phyloP scores from a whole-genome alignment of 92 coral and sea anemone genomes.

The Actinernus sp. region DNA sequence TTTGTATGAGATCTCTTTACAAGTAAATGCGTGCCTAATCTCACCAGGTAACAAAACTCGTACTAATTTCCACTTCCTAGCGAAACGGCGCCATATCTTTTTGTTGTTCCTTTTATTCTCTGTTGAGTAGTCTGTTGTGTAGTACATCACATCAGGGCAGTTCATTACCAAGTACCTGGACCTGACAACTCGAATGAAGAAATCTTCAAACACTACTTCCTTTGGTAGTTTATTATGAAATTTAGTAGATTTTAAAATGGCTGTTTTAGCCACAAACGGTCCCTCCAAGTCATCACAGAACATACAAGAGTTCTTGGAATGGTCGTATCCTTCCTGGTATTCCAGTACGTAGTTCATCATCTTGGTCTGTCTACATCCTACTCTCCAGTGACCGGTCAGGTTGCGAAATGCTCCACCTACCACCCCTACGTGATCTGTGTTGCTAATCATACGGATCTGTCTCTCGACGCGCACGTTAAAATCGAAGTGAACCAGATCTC shows the following conservation, averaged over 20 bases:
- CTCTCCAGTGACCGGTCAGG: slow-evolving; percentile 46
- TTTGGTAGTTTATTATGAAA: slow-evolving; percentile 29
- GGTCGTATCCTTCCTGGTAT: slow-evolving; percentile 43
- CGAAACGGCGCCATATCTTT: slow-evolving; percentile 25
- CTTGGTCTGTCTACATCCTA: slow-evolving; percentile 36
- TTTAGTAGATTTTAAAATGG: slow-evolving; percentile 27
- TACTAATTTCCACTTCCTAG: slow-evolving; percentile 17
- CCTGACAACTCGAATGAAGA: slow-evolving; percentile 30
- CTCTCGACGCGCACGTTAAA: slow-evolving; percentile 34
- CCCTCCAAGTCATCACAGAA: slow-evolving; percentile 40
- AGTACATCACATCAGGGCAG: slow-evolving; percentile 55
- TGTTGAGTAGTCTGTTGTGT: slow-evolving; percentile 38
- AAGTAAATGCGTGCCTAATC: slow-evolving; percentile 24
- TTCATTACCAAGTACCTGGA: slow-evolving; percentile 32
- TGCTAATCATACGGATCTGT: slow-evolving; percentile 30
- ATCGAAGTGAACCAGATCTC: slow-evolving; percentile 31
- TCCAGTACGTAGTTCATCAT: slow-evolving; percentile 30
- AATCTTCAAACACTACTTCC: slow-evolving; percentile 32
- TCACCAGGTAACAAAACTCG: slow-evolving; percentile 20
- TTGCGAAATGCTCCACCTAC: slow-evolving; percentile 52
- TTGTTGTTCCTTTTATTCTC: slow-evolving; percentile 15
- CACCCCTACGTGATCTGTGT: slow-evolving; percentile 20
- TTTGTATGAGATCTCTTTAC: slow-evolving; percentile 40
- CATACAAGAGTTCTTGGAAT: slow-evolving; percentile 48
- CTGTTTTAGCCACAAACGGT: slow-evolving; percentile 42